Evolutionary conservation across 2,888 invertebrate species (phyloP), one percentile per base, ranked within the genome.

Genomic region (Cantharis rufa): DNA sequence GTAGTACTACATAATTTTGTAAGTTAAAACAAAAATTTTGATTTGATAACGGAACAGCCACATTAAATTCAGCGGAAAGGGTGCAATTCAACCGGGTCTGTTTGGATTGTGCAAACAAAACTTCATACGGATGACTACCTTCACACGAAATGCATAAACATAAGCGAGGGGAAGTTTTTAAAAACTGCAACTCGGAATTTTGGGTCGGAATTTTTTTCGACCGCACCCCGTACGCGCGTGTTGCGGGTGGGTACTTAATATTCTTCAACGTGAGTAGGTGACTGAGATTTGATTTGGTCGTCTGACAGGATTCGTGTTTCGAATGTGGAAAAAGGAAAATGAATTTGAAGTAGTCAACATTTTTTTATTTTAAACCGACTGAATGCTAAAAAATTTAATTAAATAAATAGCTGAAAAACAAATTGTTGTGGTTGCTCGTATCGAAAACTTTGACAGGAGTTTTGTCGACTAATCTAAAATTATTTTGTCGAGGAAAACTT

Each of bases 271-370:
- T 82, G 82, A 84, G 84, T 85, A 84, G 84, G 83, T 82, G 82
- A 84, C 85, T 84, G 84, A 82, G 84, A 86, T 87, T 86, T 86
- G 86, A 86, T 87, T 87, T 85, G 84, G 85, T 85, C 84, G 85
- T 82, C 85, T 84, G 84, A 83, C 85, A 84, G 82, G 79, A 75
- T 81, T 79, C 83, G 85, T 84, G 86, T 84, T 81, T 76, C 79
- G 86, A 86, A 86, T 87, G 86, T 83, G 84, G 84, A 86, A 84
- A 82, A 80, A 75, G 63, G 69, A 72, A 27, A 27, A 71, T 70
- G 62, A 69, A 71, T 66, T 74, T 64, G 72, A 69, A 66, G 27
- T 28, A 68, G 74, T 63, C 72, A 77, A 63, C 69, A 69, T 62
- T 62, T 75, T n/a, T 75, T 72, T 71, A 75, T 64, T 75, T 75